phyloP scores from a whole-genome alignment of 2,888 invertebrate species.

The Cryptosula pallasiana region DNA sequence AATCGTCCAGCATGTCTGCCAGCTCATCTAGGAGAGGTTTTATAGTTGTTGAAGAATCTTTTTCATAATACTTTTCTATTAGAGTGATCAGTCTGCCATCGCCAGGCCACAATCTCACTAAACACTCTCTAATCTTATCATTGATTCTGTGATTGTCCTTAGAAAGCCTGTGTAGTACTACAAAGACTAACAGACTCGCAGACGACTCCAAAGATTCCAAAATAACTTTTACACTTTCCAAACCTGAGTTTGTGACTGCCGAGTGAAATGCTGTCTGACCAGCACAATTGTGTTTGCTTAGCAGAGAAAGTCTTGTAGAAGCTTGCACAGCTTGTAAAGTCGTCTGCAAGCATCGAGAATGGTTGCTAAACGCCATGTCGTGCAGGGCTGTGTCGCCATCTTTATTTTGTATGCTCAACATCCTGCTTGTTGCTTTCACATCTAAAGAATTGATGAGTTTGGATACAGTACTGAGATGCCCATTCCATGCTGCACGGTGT shows the following conservation, averaged over 20 bases:
- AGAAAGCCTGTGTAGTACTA: neutral
- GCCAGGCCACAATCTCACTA: neutral
- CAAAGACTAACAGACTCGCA: neutral
- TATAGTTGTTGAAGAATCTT: neutral
- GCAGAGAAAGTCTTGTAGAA: neutral
- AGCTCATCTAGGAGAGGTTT: neutral
- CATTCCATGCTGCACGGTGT: slow-evolving; percentile 1
- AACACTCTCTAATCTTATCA: neutral
- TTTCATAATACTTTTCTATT: neutral
- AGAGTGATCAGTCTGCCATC: neutral
- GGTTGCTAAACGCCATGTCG: neutral
- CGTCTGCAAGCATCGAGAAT: neutral
- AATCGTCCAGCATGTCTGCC: neutral
- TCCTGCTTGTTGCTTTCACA: neutral
- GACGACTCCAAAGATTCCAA: neutral
- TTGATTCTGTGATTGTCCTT: neutral
- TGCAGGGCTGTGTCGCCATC: neutral
- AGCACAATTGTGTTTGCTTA: neutral
- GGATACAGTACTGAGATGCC: neutral
- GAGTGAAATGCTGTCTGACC: neutral
- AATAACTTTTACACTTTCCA: neutral
- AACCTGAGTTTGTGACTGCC: neutral
- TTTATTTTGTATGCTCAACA: neutral
- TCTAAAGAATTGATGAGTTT: neutral
- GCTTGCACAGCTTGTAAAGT: neutral